These are phyloP conservation scores for Myiagra hebetior DNA, from an alignment of 2,113 vertebrate species.

Conservation along the genomic window DNA sequence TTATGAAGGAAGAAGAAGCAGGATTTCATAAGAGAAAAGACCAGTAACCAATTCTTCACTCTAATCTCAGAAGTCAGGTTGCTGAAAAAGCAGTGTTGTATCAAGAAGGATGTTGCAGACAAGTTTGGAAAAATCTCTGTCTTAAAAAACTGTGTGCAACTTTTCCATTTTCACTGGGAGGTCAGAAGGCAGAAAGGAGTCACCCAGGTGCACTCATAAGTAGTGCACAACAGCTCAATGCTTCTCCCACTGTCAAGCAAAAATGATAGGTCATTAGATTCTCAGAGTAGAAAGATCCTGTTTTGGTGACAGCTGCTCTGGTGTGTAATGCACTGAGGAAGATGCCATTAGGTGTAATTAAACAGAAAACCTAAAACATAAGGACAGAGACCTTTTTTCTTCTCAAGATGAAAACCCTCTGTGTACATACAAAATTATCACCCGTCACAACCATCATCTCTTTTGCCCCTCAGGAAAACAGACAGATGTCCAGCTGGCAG, in stretches of 20 bases:
- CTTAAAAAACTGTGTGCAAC: not conserved
- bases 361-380: constrained; percentile 60
- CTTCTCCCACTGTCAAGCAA: constrained; percentile 10
- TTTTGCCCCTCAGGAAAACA: constrained; percentile 29
- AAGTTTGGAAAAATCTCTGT: not conserved
- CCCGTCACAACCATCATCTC: not conserved
- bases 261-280: constrained; percentile 55
- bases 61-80: not conserved
- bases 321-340: constrained; percentile 28
- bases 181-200: not conserved
- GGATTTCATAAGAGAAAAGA: not conserved
- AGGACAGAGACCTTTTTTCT: constrained; percentile 46
- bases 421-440: constrained; percentile 45
- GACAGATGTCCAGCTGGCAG: constrained; percentile 57
- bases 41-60: not conserved
- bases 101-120: not conserved
- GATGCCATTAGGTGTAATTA: constrained; percentile 63
- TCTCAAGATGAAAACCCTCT: constrained; percentile 40
- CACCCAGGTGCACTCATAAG: not conserved
- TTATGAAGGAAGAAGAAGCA: not conserved
- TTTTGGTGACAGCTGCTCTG: constrained; percentile 53
- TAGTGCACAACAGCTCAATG: not conserved
- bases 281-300: constrained; percentile 19
- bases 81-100: not conserved
- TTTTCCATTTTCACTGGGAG: not conserved